These are phyloP conservation scores for Proctacanthus coquilletti DNA, from an alignment of 1,140 invertebrate species.

Conservation along the genomic window DNA sequence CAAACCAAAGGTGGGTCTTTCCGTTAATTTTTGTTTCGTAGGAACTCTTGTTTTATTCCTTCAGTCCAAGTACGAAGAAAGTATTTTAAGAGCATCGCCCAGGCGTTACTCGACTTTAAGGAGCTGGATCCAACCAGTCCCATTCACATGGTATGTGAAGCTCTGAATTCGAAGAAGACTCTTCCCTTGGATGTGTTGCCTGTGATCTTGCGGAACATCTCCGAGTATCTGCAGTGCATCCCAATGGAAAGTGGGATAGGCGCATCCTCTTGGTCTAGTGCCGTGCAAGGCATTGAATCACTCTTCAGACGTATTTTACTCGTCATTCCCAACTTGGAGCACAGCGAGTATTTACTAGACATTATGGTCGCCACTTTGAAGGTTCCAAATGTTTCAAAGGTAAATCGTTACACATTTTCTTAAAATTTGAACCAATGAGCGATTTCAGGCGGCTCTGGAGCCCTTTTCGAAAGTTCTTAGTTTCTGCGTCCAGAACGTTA, in stretches of 20 bases:
- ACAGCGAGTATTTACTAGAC: conserved; percentile 60
- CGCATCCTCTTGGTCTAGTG: conserved; percentile 54
- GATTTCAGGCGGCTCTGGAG: conserved; percentile 62
- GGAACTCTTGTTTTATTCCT: background rate
- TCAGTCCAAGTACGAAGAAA: conserved; percentile 24
- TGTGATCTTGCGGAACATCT: conserved; percentile 73
- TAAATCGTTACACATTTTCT: too few species aligned
- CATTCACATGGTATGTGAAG: conserved; percentile 79
- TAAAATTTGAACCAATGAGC: too few species aligned
- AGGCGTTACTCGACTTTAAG: conserved; percentile 89
- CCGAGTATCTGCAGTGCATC: conserved; percentile 84
- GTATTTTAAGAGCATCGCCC: conserved; percentile 88
- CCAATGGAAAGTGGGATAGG: conserved; percentile 66
- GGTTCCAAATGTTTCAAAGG: conserved; percentile 54
- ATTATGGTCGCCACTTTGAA: conserved; percentile 76
- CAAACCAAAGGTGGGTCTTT: conserved; percentile 52
- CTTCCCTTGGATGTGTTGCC: conserved; percentile 59
- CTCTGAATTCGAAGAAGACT: conserved; percentile 76
- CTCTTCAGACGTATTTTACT: conserved; percentile 70
- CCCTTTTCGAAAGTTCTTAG: conserved; percentile 92
- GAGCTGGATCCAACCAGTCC: conserved; percentile 91
- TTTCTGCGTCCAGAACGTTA: conserved; percentile 75
- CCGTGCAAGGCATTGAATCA: conserved; percentile 70
- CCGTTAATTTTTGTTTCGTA: background rate
- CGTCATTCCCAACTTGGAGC: conserved; percentile 52